Conservation (phyloP, 2,888 invertebrate species). For the Apamea monoglypha region DNA sequence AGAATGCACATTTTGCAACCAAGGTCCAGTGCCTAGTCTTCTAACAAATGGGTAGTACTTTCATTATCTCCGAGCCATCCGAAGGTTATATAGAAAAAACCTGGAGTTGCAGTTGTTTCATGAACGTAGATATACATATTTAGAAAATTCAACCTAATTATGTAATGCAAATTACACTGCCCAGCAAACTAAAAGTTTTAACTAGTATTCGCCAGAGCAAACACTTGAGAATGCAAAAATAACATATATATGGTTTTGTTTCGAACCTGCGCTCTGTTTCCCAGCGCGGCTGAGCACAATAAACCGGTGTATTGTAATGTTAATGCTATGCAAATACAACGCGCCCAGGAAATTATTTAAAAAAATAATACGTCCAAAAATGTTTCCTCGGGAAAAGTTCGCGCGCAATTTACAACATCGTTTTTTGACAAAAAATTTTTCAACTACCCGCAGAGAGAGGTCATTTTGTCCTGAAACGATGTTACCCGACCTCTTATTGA, state of each 20-base stretch:
- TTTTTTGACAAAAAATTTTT: slow-evolving; percentile 48
- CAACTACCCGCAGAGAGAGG: slow-evolving; percentile 62
- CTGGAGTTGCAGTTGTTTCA: not conserved
- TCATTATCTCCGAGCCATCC: not conserved
- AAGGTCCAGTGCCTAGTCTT: not conserved
- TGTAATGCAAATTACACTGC: slow-evolving; percentile 32
- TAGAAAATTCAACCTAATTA: slow-evolving; percentile 1
- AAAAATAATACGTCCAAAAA: slow-evolving; percentile 64
- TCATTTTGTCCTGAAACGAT: slow-evolving; percentile 60
- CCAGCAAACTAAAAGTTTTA: slow-evolving; percentile 51
- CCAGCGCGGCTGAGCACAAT: slow-evolving; percentile 55
- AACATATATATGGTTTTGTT: slow-evolving; percentile 68
- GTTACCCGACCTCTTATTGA: slow-evolving; percentile 62
- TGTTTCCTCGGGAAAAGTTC: slow-evolving; percentile 52
- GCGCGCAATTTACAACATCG: slow-evolving; percentile 51
- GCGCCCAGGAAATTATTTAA: slow-evolving; percentile 69
- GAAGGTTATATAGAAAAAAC: not conserved
- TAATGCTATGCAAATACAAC: slow-evolving; percentile 78
- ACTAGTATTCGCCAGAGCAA: slow-evolving; percentile 55
- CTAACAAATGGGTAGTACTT: not conserved
- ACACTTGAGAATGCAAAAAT: slow-evolving; percentile 62
- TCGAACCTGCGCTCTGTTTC: slow-evolving; percentile 61
- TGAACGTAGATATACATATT: not conserved
- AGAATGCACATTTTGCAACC: not conserved
- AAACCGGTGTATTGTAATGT: slow-evolving; percentile 75